These are phyloP conservation scores for Montifringilla adamsi DNA, from an alignment of 2,113 vertebrate species.

Conservation along the genomic window DNA sequence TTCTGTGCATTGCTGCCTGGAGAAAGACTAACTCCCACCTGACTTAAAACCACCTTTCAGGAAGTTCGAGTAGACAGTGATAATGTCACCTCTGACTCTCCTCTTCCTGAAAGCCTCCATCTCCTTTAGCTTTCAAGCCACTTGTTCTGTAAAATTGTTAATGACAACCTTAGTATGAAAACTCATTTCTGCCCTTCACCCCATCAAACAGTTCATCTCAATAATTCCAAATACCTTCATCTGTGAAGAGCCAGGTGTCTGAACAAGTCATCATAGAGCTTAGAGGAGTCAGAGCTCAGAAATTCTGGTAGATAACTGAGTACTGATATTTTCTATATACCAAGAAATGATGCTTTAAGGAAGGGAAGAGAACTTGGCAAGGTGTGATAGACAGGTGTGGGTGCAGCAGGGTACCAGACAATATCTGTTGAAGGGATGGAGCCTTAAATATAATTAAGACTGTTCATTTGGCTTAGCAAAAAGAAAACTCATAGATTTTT, in stretches of 20 bases:
- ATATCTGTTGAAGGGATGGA: neutral
- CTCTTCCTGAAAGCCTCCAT: slow-evolving; percentile 26
- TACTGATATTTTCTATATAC: slow-evolving; percentile 42
- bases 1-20: neutral
- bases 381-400: neutral
- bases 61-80: neutral
- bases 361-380: slow-evolving; percentile 32
- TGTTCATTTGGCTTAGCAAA: neutral
- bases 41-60: neutral
- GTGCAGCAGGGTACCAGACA: neutral
- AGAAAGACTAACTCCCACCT: too few relatives aligned
- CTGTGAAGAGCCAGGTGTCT: slow-evolving; percentile 1
- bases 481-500: slow-evolving; percentile 2
- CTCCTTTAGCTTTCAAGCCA: slow-evolving; percentile 39
- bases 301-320: neutral
- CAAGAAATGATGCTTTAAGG: neutral
- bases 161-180: slow-evolving; percentile 32
- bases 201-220: slow-evolving; percentile 39
- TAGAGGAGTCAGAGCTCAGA: slow-evolving; percentile 27
- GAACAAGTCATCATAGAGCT: slow-evolving; percentile 50
- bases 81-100: neutral
- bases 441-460: neutral
- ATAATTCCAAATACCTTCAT: slow-evolving; percentile 56
- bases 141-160: slow-evolving; percentile 58
- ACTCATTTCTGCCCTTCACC: slow-evolving; percentile 10